phyloP scores from a whole-genome alignment of 2,113 vertebrate species.

The Strigops habroptila region DNA sequence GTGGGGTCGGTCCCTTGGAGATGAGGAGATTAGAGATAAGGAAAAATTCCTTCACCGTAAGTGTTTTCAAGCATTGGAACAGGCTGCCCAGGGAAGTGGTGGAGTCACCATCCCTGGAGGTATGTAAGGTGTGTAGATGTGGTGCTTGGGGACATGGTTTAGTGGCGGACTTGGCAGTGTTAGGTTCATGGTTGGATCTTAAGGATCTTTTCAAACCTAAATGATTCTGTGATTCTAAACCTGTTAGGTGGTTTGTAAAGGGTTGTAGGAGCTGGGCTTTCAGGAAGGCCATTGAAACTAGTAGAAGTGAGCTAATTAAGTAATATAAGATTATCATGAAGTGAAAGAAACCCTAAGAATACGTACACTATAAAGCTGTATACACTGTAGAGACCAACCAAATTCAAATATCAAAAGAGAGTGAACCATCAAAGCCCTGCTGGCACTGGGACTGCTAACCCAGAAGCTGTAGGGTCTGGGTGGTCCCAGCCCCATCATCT shows the following conservation, averaged over 20 bases:
- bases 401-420: background rate
- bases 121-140: background rate
- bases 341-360: background rate
- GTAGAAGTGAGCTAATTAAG: background rate
- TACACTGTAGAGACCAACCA: background rate
- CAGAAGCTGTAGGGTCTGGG: background rate
- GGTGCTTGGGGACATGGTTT: background rate
- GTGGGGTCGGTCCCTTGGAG: background rate
- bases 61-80: background rate
- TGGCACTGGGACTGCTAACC: background rate
- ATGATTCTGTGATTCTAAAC: background rate
- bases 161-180: background rate
- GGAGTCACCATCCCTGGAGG: background rate
- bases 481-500: rapidly evolving
- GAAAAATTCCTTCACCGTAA: background rate
- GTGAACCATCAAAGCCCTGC: background rate
- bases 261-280: background rate
- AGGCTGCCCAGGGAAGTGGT: background rate
- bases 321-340: background rate
- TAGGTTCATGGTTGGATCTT: background rate
- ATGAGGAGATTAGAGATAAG: background rate
- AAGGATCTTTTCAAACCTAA: background rate
- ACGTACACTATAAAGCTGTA: background rate
- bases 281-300: background rate
- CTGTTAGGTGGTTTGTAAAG: background rate